These are phyloP conservation scores for Charina bottae DNA, from an alignment of 2,113 vertebrate species.

Conservation along the genomic window DNA sequence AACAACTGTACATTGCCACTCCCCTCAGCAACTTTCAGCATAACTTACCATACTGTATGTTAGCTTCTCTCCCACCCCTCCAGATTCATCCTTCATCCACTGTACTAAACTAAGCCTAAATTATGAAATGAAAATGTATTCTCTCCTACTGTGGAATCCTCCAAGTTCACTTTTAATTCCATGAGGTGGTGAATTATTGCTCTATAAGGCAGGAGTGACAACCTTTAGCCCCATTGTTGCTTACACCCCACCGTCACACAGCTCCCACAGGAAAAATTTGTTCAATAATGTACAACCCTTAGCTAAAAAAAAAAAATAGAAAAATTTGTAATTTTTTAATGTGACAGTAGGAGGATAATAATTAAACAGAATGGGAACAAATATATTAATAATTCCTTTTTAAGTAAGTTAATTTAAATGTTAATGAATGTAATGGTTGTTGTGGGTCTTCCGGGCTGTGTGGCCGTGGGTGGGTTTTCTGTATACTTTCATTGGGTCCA, in stretches of 20 bases:
- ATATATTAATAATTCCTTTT: not conserved
- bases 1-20: not conserved
- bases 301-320: too few relatives aligned
- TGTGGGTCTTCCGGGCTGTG: too few relatives aligned
- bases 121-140: not conserved
- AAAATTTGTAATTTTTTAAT: not conserved
- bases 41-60: not conserved
- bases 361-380: not conserved
- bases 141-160: not conserved
- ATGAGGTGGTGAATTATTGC: not conserved
- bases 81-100: not conserved
- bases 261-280: too few relatives aligned
- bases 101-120: not conserved
- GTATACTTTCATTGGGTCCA: too few relatives aligned
- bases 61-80: not conserved
- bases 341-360: not conserved
- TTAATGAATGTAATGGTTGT: not conserved
- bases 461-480: too few relatives aligned
- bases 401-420: not conserved
- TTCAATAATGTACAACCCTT: too few relatives aligned
- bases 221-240: not conserved
- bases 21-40: not conserved
- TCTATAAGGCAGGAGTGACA: not conserved
- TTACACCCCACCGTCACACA: not conserved
- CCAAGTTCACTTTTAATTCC: not conserved